A percentile compares a stretch with the other conserved stretches of the same genome.
Conservation (phyloP, 2,888 invertebrate species). For the Hyposoter didymator region DNA sequence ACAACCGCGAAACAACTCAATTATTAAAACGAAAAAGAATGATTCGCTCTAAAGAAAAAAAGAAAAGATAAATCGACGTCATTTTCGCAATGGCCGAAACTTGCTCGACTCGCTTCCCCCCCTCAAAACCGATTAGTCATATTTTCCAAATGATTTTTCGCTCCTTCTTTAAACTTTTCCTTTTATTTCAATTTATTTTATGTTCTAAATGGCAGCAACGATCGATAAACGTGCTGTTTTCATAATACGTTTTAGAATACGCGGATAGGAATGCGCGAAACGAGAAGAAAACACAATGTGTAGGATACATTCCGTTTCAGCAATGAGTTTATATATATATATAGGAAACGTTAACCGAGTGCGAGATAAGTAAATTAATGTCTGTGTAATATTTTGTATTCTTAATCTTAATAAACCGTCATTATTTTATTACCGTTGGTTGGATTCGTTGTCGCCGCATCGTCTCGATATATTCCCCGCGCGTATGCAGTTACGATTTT, state of each 20-base stretch:
- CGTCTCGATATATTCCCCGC: too few species aligned
- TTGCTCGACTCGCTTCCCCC: not conserved
- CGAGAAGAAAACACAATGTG: not conserved
- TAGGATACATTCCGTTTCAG: slow-evolving; percentile 8
- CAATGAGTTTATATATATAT: not conserved
- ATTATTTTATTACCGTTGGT: slow-evolving; percentile 55
- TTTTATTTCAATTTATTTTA: not conserved
- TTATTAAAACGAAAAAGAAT: not conserved
- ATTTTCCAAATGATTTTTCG: not conserved
- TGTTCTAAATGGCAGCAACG: not conserved
- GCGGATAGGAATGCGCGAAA: not conserved
- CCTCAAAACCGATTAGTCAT: too few species aligned
- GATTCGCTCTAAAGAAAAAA: not conserved
- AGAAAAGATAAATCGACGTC: not conserved
- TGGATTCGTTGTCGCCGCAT: not conserved
- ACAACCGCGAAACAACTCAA: too few species aligned
- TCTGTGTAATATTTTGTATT: slow-evolving; percentile 59
- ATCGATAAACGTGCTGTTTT: not conserved
- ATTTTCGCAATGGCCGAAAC: not conserved
- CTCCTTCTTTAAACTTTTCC: not conserved
- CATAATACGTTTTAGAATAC: not conserved
- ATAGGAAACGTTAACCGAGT: not conserved
- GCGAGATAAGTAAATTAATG: not conserved
- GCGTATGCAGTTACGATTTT: too few species aligned
- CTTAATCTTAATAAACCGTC: slow-evolving; percentile 55